Evolutionary conservation across 92 coral and sea anemone species (phyloP).

Genomic region (Siderastrea radians): DNA sequence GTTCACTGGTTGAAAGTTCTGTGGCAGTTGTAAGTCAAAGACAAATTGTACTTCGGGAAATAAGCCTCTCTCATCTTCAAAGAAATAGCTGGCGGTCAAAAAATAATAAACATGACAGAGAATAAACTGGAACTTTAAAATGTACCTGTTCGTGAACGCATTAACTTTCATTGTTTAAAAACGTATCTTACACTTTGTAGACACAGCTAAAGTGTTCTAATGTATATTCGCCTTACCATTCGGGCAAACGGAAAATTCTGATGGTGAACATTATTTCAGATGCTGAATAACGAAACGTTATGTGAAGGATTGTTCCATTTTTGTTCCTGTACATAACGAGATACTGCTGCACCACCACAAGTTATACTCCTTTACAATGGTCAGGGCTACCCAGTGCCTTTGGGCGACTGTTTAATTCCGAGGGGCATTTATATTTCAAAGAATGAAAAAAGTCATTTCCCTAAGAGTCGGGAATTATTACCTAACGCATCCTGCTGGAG

Average conservation of each 20-base stretch:
- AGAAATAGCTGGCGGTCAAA: conserved; percentile 76
- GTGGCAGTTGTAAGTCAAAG: conserved; percentile 87
- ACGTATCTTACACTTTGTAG: too few relatives aligned
- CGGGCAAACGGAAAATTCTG: too few relatives aligned
- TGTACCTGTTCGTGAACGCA: neutral
- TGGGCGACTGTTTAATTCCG: neutral
- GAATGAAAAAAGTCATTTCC: neutral
- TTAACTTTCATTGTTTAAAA: too few relatives aligned
- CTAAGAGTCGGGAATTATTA: neutral
- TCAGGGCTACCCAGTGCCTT: too few relatives aligned
- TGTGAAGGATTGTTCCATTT: too few relatives aligned
- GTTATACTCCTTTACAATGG: too few relatives aligned
- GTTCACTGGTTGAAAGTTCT: conserved; percentile 83
- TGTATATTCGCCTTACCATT: too few relatives aligned
- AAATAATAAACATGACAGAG: neutral
- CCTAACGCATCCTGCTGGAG: conserved; percentile 94
- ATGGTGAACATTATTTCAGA: too few relatives aligned
- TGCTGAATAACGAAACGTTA: too few relatives aligned
- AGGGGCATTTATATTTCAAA: neutral
- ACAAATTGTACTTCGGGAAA: conserved; percentile 97
- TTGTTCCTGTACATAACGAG: too few relatives aligned
- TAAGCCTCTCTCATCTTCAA: conserved; percentile 91
- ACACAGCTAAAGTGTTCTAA: too few relatives aligned
- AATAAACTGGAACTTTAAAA: neutral
- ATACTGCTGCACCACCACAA: too few relatives aligned